Evolutionary conservation across 2,888 invertebrate species (phyloP).

Genomic region (Drosophila cracens): DNA sequence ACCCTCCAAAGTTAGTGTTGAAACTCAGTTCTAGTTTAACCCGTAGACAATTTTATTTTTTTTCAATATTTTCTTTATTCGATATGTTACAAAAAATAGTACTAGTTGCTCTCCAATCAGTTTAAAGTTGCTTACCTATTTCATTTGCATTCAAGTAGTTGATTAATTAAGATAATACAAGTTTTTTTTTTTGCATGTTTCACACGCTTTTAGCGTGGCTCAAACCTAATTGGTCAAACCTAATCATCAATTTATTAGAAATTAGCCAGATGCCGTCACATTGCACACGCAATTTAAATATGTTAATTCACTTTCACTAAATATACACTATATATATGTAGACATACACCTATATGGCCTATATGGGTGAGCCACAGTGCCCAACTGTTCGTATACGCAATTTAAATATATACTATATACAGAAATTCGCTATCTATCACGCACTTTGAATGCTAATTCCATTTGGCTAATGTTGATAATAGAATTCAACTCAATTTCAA

Average conservation of each 20-base stretch:
- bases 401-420: slow-evolving; percentile 7
- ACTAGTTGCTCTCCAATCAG: slow-evolving; percentile 8
- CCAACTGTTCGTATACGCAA: slow-evolving; percentile 34
- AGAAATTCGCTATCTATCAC: slow-evolving; percentile 22
- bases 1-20: slow-evolving; percentile 85
- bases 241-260: slow-evolving; percentile 28
- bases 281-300: slow-evolving; percentile 36
- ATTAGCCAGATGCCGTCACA: slow-evolving; percentile 23
- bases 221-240: slow-evolving; percentile 26
- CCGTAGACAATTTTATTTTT: slow-evolving; percentile 29
- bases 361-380: slow-evolving; percentile 14
- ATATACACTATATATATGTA: not conserved
- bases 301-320: slow-evolving; percentile 17
- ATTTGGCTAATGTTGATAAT: slow-evolving; percentile 43
- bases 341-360: not conserved
- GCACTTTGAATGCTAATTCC: slow-evolving; percentile 38
- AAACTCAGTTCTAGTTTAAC: slow-evolving; percentile 38
- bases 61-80: not conserved
- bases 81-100: not conserved
- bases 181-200: slow-evolving; percentile 37
- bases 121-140: slow-evolving; percentile 26
- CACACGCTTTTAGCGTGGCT: slow-evolving; percentile 34
- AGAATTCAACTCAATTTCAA: slow-evolving; percentile 41
- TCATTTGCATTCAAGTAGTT: slow-evolving; percentile 31
- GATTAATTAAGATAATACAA: slow-evolving; percentile 10